Percentiles rank a stretch among this genome's conserved stretches.
These are phyloP conservation scores for Macropis europaea DNA, from an alignment of 2,888 invertebrate genomes.

Conservation along the genomic window DNA sequence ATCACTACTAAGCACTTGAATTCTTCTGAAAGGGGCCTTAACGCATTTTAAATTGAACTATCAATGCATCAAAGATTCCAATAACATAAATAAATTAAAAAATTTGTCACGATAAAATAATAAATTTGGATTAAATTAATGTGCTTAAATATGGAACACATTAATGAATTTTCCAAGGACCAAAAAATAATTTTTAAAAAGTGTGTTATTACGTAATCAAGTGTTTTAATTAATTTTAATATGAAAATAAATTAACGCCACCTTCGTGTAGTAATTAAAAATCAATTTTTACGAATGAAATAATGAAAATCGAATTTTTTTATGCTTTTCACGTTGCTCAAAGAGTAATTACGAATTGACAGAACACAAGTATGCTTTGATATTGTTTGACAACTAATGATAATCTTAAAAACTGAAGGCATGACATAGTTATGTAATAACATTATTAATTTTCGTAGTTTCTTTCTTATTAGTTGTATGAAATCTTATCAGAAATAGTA, in stretches of 20 bases:
- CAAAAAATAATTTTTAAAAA: neutral
- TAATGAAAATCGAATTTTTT: neutral
- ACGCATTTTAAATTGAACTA: neutral
- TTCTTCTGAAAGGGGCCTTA: neutral
- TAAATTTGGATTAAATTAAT: neutral
- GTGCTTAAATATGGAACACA: neutral
- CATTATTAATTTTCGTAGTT: no score
- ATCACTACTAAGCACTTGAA: neutral
- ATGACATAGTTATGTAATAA: no score
- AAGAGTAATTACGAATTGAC: no score
- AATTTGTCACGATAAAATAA: neutral
- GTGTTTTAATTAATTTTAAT: neutral
- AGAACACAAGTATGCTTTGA: no score
- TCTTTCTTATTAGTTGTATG: no score
- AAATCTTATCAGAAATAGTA: no score
- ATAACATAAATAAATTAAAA: conserved; percentile 4
- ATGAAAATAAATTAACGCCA: conserved; percentile 2
- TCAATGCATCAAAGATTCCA: neutral
- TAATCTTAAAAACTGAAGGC: no score
- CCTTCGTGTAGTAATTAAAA: neutral
- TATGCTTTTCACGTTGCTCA: neutral
- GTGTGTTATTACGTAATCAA: neutral
- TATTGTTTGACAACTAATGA: no score
- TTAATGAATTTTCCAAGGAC: neutral
- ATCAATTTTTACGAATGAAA: neutral